Evolutionary conservation across 2,113 vertebrate species (phyloP).

Genomic region (Morphnarchus princeps): DNA sequence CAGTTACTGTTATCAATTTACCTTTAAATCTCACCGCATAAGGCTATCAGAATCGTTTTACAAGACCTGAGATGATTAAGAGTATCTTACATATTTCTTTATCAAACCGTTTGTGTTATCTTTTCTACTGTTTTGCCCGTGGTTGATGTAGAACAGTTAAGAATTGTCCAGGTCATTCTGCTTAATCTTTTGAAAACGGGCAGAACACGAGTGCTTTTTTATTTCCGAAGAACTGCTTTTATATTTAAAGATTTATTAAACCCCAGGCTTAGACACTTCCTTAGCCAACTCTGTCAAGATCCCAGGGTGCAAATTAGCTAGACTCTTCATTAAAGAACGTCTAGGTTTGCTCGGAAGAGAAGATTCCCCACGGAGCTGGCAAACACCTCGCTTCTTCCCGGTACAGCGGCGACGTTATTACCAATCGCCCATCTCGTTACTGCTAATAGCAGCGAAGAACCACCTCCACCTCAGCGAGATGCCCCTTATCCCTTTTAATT

Average conservation of each 20-base stretch:
- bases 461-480: rapidly evolving
- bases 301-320: not conserved
- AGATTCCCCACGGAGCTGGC: not conserved
- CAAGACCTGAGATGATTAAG: not conserved
- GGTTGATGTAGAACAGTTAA: not conserved
- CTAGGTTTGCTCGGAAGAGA: not conserved
- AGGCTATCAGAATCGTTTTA: not conserved
- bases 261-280: not conserved
- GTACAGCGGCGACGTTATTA: rapidly evolving
- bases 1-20: not conserved
- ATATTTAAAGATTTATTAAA: not conserved
- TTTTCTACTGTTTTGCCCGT: not conserved
- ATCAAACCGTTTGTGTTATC: rapidly evolving
- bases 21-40: not conserved
- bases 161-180: not conserved
- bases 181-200: rapidly evolving
- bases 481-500: too few species aligned
- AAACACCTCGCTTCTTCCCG: not conserved
- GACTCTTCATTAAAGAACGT: not conserved
- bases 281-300: not conserved
- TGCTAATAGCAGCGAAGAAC: rapidly evolving
- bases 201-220: not conserved
- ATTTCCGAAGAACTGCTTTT: not conserved
- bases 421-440: rapidly evolving
- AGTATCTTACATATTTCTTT: not conserved